These are phyloP conservation scores for Prosapia bicincta DNA, from an alignment of 2,888 invertebrate genomes.

Conservation along the genomic window DNA sequence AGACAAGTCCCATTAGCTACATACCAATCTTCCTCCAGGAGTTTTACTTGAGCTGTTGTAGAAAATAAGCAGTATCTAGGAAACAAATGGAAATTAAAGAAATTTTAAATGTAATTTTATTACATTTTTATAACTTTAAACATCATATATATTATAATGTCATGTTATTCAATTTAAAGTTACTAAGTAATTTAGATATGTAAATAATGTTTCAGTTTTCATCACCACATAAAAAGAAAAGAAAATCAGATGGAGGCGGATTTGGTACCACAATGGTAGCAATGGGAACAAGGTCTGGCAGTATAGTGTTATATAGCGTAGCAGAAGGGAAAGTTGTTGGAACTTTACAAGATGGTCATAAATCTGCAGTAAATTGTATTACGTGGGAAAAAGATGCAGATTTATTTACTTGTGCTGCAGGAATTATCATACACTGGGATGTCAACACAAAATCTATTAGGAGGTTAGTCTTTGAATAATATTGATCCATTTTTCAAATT, in stretches of 20 bases:
- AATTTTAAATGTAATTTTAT: too few relatives aligned
- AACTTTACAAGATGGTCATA: slow-evolving; percentile 53
- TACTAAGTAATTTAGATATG: background rate
- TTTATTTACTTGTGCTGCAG: slow-evolving; percentile 53
- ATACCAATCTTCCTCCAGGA: too few relatives aligned
- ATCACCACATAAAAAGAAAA: slow-evolving; percentile 36
- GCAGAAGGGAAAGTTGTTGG: slow-evolving; percentile 60
- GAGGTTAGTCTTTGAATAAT: slow-evolving; percentile 52
- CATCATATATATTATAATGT: background rate
- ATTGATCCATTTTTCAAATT: too few relatives aligned
- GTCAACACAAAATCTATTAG: slow-evolving; percentile 50
- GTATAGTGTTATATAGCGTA: slow-evolving; percentile 67
- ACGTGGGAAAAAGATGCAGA: slow-evolving; percentile 56
- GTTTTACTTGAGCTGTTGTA: too few relatives aligned
- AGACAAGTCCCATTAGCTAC: too few relatives aligned
- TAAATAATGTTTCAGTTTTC: slow-evolving; percentile 15
- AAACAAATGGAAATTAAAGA: too few relatives aligned
- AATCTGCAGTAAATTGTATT: slow-evolving; percentile 49
- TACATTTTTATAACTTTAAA: too few relatives aligned
- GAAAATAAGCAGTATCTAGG: too few relatives aligned
- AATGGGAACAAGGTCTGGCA: slow-evolving; percentile 70
- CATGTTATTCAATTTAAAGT: background rate
- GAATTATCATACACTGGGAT: slow-evolving; percentile 57
- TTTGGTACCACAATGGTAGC: slow-evolving; percentile 44
- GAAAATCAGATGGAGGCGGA: slow-evolving; percentile 40